phyloP scores from a whole-genome alignment of 2,888 invertebrate species.

The Drosophila anomelani region DNA sequence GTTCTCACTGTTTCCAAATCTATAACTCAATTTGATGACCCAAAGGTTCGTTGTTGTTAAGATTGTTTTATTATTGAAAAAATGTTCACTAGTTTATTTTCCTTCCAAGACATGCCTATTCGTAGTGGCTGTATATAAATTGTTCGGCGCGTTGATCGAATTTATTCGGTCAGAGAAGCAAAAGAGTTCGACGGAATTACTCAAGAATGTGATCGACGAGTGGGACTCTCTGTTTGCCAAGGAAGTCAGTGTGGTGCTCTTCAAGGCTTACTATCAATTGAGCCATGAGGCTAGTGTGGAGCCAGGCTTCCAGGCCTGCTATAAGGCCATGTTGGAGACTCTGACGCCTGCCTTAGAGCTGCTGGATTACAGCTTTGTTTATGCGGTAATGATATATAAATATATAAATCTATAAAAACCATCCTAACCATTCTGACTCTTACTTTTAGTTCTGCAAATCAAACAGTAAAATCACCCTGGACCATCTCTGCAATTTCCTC shows the following conservation, averaged over 20 bases:
- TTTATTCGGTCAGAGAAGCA: slow-evolving; percentile 84
- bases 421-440: background rate
- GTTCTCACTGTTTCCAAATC: slow-evolving; percentile 86
- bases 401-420: background rate
- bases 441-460: slow-evolving; percentile 76
- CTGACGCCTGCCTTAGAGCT: slow-evolving; percentile 71
- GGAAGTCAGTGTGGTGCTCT: slow-evolving; percentile 85
- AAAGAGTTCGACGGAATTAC: slow-evolving; percentile 82
- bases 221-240: slow-evolving; percentile 92
- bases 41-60: slow-evolving; percentile 85
- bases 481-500: slow-evolving; percentile 80
- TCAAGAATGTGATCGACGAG: slow-evolving; percentile 86
- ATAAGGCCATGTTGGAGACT: slow-evolving; percentile 67
- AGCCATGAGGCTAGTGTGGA: slow-evolving; percentile 57
- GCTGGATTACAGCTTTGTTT: slow-evolving; percentile 79
- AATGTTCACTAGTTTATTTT: background rate
- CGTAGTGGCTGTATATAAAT: slow-evolving; percentile 85
- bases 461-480: slow-evolving; percentile 69
- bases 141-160: slow-evolving; percentile 85
- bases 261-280: slow-evolving; percentile 79
- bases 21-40: slow-evolving; percentile 83
- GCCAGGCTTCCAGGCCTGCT: slow-evolving; percentile 56
- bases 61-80: background rate
- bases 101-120: slow-evolving; percentile 85
- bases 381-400: slow-evolving; percentile 54